Evolutionary conservation across 1,140 invertebrate species (phyloP), one percentile per base, ranked within the genome.

Genomic region (Pachyrhynchus sulphureomaculatus): DNA sequence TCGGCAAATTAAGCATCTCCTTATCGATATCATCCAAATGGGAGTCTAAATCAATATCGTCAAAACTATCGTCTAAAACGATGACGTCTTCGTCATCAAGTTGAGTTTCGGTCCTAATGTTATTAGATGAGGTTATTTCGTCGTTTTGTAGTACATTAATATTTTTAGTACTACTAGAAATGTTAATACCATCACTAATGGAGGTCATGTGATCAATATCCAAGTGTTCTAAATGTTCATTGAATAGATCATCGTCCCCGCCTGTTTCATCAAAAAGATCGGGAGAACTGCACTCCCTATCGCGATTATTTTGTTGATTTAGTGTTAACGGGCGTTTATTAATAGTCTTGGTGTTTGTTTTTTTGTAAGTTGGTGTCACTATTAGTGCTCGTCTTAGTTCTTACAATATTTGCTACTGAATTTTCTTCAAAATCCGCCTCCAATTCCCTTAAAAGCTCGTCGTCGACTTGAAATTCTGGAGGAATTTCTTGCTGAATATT

Each of bases 191-290:
- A n/a, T n/a, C n/a, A n/a, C n/a, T n/a, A n/a, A 36, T 32, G 2
- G 32, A n/a, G 5, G 8, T n/a, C 1, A 17, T 18, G 8, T 4
- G 6, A 13, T 12, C 34, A n/a, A n/a, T 10, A 53, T 61, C 49
- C n/a, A 61, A 17, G 10, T 53, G 24, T 26, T 61, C 32, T 42
- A 52, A 53, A 34, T 61, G 58, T 13, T 61, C 18, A 61, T 61
- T 61, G 4, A 61, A 32, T 32, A 62, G 18, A 0, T 55, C 47
- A 18, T 62, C 54, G 53, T 64, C 64, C 36, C 65, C 36, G 26
- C 68, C 67, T n/a, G 21, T 41, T 62, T 64, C 53, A 1, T 68
- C 60, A 53, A 71, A 68, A 9, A 69, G 44, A 61, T 69, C 68
- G 36, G 65, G 68, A 24, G 62, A 65, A 62, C 34, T 34, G 52